Evolutionary conservation across 2,888 invertebrate species (phyloP), one percentile per base, ranked within the genome.

Genomic region (Athalia circularis): DNA sequence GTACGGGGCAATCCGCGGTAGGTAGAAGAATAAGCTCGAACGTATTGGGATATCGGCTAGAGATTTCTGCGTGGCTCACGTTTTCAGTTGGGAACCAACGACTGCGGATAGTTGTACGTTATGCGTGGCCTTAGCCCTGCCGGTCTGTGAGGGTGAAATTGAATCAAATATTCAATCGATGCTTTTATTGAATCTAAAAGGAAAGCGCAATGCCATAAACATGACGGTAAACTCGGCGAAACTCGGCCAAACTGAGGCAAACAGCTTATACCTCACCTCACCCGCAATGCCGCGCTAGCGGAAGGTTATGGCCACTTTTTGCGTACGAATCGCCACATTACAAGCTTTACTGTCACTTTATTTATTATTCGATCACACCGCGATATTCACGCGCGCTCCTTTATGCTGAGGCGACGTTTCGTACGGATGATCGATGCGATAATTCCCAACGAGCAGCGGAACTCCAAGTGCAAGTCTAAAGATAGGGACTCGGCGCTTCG

Each of bases 141-240:
- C 29, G 57, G 50, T 43, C 5, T 9, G 77, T 29, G 50, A 59
- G 57, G 77, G 61, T 62, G 72, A 78, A 78, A 78, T 78, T 78
- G 78, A 78, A 78, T 78, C 72, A 78, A 78, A 78, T 78, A 78
- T 78, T 78, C 78, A 78, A 78, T 78, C 78, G 78, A 78, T 78
- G 65, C 78, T 72, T 78, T 78, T 78, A 78, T 78, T 72, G 78
- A 78, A 78, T 78, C 78, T 78, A 78, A 78, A 78, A 78, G 78
- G 78, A 78, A 78, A 78, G 65, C 78, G 78, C 70, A 78, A 78
- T 72, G 78, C 72, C 74, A 74, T 78, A 78, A 78, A 78, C 78
- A 78, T 78, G 78, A 74, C 78, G 78, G 70, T 78, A 74, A 78
- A 62, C 68, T 72, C 64, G 62, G 75, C 62, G 74, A 75, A 75